These are phyloP conservation scores for Propithecus deckenii DNA, from an alignment of 2,797 vertebrate genomes.

Conservation along the genomic window DNA sequence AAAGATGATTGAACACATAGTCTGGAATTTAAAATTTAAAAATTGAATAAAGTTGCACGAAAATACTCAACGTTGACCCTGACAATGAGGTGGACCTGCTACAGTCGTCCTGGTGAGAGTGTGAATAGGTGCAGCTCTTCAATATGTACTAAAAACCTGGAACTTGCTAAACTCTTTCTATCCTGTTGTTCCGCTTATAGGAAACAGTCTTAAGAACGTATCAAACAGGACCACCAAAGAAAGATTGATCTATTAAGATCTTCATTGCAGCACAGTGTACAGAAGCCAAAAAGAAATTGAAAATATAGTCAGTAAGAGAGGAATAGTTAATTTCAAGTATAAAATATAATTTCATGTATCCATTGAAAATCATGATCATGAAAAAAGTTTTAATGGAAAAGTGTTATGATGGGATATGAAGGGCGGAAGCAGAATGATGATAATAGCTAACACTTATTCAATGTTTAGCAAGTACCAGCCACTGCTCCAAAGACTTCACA, in stretches of 20 bases:
- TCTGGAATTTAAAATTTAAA: neutral
- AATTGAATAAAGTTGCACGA: neutral
- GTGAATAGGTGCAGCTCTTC: neutral
- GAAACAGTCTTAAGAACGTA: neutral
- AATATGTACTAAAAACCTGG: neutral
- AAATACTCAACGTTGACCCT: neutral
- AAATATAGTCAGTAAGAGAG: neutral
- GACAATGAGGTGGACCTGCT: neutral
- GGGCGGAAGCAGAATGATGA: neutral
- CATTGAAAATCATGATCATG: neutral
- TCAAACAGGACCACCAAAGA: neutral
- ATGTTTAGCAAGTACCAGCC: neutral
- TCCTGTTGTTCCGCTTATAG: neutral
- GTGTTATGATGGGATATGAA: neutral
- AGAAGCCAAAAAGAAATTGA: neutral
- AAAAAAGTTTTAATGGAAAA: neutral
- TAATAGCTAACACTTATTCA: neutral
- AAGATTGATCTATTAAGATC: neutral
- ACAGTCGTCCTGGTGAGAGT: neutral
- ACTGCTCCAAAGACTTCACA: neutral
- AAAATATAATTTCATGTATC: neutral
- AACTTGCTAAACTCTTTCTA: neutral
- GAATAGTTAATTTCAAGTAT: neutral
- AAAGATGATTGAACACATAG: neutral
- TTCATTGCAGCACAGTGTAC: neutral